Evolutionary conservation across 2,888 invertebrate species (phyloP).

Genomic region (Sericinus montela): DNA sequence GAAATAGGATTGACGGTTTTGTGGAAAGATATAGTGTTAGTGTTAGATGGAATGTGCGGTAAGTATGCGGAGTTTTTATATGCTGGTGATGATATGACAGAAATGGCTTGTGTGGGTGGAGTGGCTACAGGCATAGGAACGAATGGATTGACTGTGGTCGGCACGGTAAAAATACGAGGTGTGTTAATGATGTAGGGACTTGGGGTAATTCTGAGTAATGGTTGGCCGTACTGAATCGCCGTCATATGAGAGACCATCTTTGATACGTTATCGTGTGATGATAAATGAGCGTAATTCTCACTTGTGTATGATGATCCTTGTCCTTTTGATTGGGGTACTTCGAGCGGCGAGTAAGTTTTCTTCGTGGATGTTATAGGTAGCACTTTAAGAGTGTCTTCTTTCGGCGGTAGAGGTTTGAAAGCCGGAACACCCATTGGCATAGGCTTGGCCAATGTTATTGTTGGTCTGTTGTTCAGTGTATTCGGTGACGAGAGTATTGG

Average conservation of each 20-base stretch:
- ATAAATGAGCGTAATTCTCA: conserved; percentile 57
- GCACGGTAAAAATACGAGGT: conserved; percentile 65
- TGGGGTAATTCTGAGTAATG: conserved; percentile 50
- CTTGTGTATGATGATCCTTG: conserved; percentile 62
- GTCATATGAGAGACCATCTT: conserved; percentile 73
- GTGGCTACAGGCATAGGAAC: conserved; percentile 58
- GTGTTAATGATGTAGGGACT: conserved; percentile 47
- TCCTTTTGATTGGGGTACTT: conserved; percentile 58
- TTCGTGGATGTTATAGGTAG: conserved; percentile 63
- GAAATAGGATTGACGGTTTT: conserved; percentile 58
- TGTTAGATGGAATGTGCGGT: conserved; percentile 32
- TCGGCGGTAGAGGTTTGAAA: conserved; percentile 87
- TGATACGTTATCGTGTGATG: conserved; percentile 63
- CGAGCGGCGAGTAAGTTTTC: conserved; percentile 55
- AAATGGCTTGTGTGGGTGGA: conserved; percentile 49
- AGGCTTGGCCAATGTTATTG: conserved; percentile 73
- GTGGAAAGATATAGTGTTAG: conserved; percentile 48
- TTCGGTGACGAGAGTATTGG: no score
- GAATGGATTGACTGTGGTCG: conserved; percentile 79
- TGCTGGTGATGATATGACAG: conserved; percentile 57
- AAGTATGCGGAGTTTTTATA: conserved; percentile 56
- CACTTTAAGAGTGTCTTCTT: conserved; percentile 76
- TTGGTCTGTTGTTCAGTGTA: no score
- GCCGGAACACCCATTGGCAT: conserved; percentile 84
- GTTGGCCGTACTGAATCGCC: conserved; percentile 52